Evolutionary conservation across 2,888 invertebrate genomes (phyloP), one percentile per base, ranked within the genome.

Genomic region (Timema podura): DNA sequence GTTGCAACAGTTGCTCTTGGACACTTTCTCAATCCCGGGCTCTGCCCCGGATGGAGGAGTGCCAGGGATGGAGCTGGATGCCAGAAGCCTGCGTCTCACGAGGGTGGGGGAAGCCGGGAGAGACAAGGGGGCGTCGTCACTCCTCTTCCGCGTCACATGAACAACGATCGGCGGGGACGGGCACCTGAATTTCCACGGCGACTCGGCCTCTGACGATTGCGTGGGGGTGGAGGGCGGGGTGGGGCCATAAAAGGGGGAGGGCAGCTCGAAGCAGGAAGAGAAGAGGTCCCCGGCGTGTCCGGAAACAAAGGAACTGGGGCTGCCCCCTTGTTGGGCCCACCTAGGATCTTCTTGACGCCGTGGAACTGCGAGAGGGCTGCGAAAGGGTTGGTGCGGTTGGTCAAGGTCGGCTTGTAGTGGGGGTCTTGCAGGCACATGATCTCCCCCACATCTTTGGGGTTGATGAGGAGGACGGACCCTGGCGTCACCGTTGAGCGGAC

Each of bases 371-470:
- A 88, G 66, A 93, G 84, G 9, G 91, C 85, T 71, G 90, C 87
- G 78, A 91, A 91, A 0, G 91, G 91, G 81, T 91, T 91, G 65
- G 86, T 85, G 74, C 85, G 86, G 67, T 80, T 79, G 69, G 80
- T 79, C 72, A 81, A 81, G 11, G 79, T 57, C 76, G 86, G 84
- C 77, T 89, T 89, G 79, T 93, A 92, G 81, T 92, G 91, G 69
- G 91, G 87, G 83, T 94, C 93, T 76, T 91, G 88, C 75, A 91
- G 86, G 80, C 93, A 90, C 90, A 95, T 95, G 73, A 91, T 90
- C 82, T 93, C 92, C 67, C 92, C 93, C 9, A 93, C 88, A 76
- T 89, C 78, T 72, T 81, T 88, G 70, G 87, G 86, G 69, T 89
- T 85, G 54, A 84, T 74, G 73, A 86, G 84, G 44, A 48, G 70